phyloP scores from a whole-genome alignment of 2,888 invertebrate genomes.

The Xanthia icteritia region DNA sequence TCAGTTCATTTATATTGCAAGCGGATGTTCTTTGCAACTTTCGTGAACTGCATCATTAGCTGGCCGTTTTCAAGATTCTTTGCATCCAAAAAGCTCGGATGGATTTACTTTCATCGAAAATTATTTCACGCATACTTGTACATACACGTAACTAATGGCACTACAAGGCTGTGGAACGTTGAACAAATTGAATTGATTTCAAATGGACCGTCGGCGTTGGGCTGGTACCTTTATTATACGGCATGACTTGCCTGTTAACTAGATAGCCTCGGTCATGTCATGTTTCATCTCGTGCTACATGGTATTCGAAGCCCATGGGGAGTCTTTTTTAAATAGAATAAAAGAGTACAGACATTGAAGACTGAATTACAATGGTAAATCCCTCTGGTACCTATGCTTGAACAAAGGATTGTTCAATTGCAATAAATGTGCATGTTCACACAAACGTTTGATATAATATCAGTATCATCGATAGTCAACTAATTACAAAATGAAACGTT shows the following conservation, averaged over 20 bases:
- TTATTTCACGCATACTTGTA: conserved; percentile 33
- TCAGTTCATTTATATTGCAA: conserved; percentile 83
- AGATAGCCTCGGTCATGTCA: conserved; percentile 65
- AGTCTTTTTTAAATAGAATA: conserved; percentile 45
- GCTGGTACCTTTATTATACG: conserved; percentile 75
- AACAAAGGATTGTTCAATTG: conserved; percentile 10
- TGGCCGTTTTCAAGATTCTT: conserved; percentile 50
- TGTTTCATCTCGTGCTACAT: conserved; percentile 67
- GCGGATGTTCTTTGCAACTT: conserved; percentile 75
- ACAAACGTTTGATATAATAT: conserved; percentile 5
- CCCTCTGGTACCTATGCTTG: neutral
- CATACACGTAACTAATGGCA: conserved; percentile 7
- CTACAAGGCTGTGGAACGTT: conserved; percentile 70
- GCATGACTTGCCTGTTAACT: conserved; percentile 77
- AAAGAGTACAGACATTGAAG: conserved; percentile 29
- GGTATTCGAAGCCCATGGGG: conserved; percentile 50
- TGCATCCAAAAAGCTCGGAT: conserved; percentile 14
- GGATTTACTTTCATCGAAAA: conserved; percentile 38
- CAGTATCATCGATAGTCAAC: conserved; percentile 32
- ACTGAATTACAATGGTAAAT: conserved; percentile 25
- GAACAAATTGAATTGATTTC: conserved; percentile 76
- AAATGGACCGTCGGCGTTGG: conserved; percentile 69
- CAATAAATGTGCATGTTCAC: neutral
- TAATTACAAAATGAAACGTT: conserved; percentile 45
- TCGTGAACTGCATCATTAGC: conserved; percentile 69